phyloP scores from a whole-genome alignment of 2,797 vertebrate genomes.

The Falco peregrinus region DNA sequence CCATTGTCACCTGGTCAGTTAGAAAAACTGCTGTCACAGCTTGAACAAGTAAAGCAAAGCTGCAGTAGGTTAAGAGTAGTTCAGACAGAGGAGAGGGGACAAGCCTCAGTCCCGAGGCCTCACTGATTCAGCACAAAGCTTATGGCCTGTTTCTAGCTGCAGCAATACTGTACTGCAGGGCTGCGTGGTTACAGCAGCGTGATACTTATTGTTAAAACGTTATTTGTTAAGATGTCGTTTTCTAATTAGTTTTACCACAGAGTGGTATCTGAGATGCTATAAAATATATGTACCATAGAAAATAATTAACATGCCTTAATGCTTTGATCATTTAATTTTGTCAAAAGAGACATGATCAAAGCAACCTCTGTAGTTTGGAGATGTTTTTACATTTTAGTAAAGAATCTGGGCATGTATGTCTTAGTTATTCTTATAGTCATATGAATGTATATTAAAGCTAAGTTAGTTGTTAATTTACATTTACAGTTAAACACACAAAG shows the following conservation, averaged over 20 bases:
- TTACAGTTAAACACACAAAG: background rate
- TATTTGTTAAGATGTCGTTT: background rate
- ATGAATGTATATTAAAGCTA: background rate
- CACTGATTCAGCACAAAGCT: rapidly evolving
- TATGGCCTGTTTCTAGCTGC: background rate
- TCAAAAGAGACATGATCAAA: background rate
- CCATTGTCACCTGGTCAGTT: background rate
- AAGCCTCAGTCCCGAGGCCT: background rate
- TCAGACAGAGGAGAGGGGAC: background rate
- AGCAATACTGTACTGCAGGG: background rate
- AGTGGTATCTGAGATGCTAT: background rate
- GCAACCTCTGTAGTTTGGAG: background rate
- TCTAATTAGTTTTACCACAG: background rate
- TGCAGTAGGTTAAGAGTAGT: background rate
- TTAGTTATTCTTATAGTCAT: background rate
- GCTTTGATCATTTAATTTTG: background rate
- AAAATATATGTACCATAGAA: background rate
- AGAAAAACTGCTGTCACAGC: background rate
- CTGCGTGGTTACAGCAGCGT: background rate
- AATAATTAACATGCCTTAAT: background rate
- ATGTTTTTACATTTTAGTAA: background rate
- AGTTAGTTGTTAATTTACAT: background rate
- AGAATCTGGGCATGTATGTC: background rate
- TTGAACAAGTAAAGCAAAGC: background rate
- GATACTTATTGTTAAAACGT: background rate